A percentile compares a stretch with the other conserved stretches of the same genome.
Evolutionary conservation across 2,797 vertebrate species (phyloP).

Genomic region (Danio albolineatus): DNA sequence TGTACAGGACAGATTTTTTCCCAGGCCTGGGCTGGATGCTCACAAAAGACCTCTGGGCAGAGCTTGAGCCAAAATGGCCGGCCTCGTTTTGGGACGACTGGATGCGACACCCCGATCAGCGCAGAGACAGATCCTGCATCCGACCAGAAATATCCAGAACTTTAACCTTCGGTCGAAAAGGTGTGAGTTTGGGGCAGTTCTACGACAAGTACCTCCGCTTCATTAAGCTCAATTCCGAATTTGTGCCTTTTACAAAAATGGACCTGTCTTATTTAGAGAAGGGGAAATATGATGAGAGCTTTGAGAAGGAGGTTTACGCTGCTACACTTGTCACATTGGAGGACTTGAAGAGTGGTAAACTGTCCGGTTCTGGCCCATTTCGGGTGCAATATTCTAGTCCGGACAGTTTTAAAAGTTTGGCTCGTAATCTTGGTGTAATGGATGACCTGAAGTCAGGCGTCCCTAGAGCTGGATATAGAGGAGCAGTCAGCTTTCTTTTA

Average conservation of each 20-base stretch:
- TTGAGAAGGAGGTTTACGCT: slow-evolving; percentile 82
- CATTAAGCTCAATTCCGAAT: slow-evolving; percentile 92
- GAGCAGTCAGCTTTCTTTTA: slow-evolving; percentile 88
- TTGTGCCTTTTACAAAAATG: slow-evolving; percentile 89
- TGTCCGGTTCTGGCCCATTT: slow-evolving; percentile 78
- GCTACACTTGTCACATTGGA: slow-evolving; percentile 81
- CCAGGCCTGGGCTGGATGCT: slow-evolving; percentile 94
- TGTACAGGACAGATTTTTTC: slow-evolving; percentile 96
- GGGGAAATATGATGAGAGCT: slow-evolving; percentile 81
- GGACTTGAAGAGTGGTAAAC: slow-evolving; percentile 76
- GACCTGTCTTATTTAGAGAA: slow-evolving; percentile 87
- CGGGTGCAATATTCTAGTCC: slow-evolving; percentile 88
- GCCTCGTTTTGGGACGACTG: slow-evolving; percentile 96
- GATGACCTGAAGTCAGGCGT: slow-evolving; percentile 96
- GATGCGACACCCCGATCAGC: slow-evolving; percentile 92
- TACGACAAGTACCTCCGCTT: slow-evolving; percentile 95
- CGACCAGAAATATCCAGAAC: slow-evolving; percentile 93
- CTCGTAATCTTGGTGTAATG: slow-evolving; percentile 91
- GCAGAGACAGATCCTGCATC: slow-evolving; percentile 86
- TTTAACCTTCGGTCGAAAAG: slow-evolving; percentile 92
- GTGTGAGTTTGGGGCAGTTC: slow-evolving; percentile 96
- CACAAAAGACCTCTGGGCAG: slow-evolving; percentile 86
- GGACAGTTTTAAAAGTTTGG: slow-evolving; percentile 89
- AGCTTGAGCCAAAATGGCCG: slow-evolving; percentile 94
- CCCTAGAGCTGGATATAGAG: slow-evolving; percentile 91